Evolutionary conservation across 2,888 invertebrate species (phyloP), one percentile per base, ranked within the genome.

Genomic region (Cantharis nigra): DNA sequence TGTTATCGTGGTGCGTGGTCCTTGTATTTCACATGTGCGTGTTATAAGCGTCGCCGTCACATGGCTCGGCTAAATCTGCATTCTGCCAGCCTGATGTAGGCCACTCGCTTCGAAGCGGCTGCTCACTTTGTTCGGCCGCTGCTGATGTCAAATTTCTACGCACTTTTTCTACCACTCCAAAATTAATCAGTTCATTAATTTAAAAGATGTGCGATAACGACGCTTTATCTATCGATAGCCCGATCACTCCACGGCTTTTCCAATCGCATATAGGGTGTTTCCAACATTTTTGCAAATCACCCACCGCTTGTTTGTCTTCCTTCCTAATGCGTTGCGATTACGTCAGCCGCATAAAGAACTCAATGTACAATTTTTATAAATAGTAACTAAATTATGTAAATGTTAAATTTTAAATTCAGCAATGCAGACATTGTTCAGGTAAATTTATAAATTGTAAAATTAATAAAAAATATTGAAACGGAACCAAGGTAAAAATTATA

Each of bases 11-110:
- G 14, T 16, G 16, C 26, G 63, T 26, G 20, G 71, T 70, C 70
- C 62, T 74, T 67, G 65, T 18, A 67, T 20, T 49, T 49, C 69
- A 62, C 69, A 69, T 76, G 62, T 76, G 76, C 78, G 78, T 78
- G 71, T 78, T 73, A 30, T 62, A 30, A 69, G 71, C 76, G 78
- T 65, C 75, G 76, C 76, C 78, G 74, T 71, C 74, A 72, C 73
- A 73, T 70, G 62, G 78, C 23, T 64, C 26, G 14, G 78, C 75
- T 78, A 78, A 75, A 75, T 75, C 76, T 78, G 75, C 63, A 71
- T 71, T 78, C 26, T 72, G 78, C 69, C 63, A 30, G 67, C 71
- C 79, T 76, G 76, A 79, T 77, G 79, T 79, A 74, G 79, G 78
- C 72, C 78, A 78, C 23, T 78, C 75, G 78, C 64, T 67, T 74